A percentile compares a stretch with the other conserved stretches of the same genome.
phyloP scores from a whole-genome alignment of 2,888 invertebrate species.

The Agriopis leucophaearia region DNA sequence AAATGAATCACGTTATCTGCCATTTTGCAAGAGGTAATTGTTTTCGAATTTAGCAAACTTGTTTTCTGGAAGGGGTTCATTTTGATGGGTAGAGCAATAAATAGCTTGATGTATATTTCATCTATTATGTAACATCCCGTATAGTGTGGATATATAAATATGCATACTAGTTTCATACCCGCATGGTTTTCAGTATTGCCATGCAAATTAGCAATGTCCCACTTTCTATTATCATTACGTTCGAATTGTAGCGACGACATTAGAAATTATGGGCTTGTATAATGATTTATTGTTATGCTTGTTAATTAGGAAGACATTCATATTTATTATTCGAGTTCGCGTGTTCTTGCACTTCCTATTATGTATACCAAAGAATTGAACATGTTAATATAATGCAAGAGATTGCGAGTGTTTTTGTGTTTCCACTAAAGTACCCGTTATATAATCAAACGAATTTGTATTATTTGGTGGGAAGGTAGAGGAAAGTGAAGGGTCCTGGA shows the following conservation, averaged over 20 bases:
- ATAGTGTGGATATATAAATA: not conserved
- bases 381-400: not conserved
- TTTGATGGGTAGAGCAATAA: too few relatives aligned
- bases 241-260: slow-evolving; percentile 50
- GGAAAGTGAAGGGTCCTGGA: too few relatives aligned
- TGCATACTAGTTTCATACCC: slow-evolving; percentile 47
- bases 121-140: not conserved
- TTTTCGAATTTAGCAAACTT: too few relatives aligned
- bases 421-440: not conserved
- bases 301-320: slow-evolving; percentile 42
- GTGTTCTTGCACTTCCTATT: slow-evolving; percentile 31
- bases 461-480: not conserved
- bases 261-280: slow-evolving; percentile 45
- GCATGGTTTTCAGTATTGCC: slow-evolving; percentile 59
- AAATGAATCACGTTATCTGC: too few relatives aligned
- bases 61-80: too few relatives aligned
- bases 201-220: slow-evolving; percentile 62
- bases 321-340: slow-evolving; percentile 28
- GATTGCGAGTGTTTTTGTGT: not conserved
- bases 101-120: too few relatives aligned
- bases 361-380: slow-evolving; percentile 18
- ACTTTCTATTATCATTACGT: slow-evolving; percentile 61
- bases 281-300: slow-evolving; percentile 32
- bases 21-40: too few relatives aligned
- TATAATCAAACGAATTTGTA: not conserved